A percentile compares a stretch with the other conserved stretches of the same genome.
These are phyloP conservation scores for Scaptodrosophila lebanonensis DNA, from an alignment of 1,140 invertebrate species.

Conservation along the genomic window DNA sequence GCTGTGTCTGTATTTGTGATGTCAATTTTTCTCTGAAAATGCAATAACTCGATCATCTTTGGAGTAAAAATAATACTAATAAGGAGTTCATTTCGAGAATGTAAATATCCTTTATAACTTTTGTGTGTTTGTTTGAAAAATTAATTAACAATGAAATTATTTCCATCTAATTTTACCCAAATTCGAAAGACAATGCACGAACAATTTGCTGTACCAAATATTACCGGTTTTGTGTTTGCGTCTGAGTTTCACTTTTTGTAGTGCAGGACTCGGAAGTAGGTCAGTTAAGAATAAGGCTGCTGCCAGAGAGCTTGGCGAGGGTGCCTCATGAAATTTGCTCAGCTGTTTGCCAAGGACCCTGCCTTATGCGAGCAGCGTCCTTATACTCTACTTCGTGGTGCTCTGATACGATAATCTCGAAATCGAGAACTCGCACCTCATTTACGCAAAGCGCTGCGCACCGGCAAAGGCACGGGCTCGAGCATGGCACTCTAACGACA, in stretches of 20 bases:
- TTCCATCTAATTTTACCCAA: too few relatives aligned
- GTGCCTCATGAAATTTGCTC: conserved; percentile 23
- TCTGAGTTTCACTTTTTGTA: conserved; percentile 60
- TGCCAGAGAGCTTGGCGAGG: background rate
- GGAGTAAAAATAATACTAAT: too few relatives aligned
- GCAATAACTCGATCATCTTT: conserved; percentile 6
- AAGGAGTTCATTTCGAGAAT: too few relatives aligned
- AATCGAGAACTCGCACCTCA: conserved; percentile 72
- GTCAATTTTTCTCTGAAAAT: too few relatives aligned
- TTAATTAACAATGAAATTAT: too few relatives aligned
- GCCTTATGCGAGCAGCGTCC: background rate
- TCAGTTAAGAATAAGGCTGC: conserved; percentile 1
- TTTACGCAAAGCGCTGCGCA: conserved; percentile 44
- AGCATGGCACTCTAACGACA: too few relatives aligned
- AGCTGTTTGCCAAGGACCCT: conserved; percentile 42
- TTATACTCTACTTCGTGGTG: conserved; percentile 24
- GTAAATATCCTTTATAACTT: too few relatives aligned
- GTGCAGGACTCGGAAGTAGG: conserved; percentile 30
- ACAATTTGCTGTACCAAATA: too few relatives aligned
- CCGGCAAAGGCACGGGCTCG: conserved; percentile 4
- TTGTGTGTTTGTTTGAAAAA: too few relatives aligned
- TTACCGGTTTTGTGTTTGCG: too few relatives aligned
- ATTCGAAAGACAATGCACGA: too few relatives aligned
- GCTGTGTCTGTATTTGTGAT: too few relatives aligned
- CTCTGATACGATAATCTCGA: conserved; percentile 68